Base-by-base conservation (phyloP, 2,888 invertebrate genomes). In the Ochlodes sylvanus region DNA sequence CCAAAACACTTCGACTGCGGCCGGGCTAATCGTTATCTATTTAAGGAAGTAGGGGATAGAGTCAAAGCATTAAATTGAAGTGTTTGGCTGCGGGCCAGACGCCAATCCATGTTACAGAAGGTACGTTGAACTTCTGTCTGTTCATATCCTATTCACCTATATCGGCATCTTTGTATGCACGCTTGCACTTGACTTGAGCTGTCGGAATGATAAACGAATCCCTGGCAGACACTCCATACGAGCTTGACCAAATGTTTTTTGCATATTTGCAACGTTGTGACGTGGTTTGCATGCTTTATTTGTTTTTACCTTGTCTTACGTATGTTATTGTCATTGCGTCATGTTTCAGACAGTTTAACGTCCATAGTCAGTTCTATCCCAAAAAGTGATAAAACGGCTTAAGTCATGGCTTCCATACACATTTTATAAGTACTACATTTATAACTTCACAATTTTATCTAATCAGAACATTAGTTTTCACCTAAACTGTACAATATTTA, bases 41-140 rank as follows among this genome's bases (percentile, higher is more conserved):
- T 87, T 89, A 89, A 87, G 90, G 89, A 89, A 89, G 85, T 88
- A 77, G 78, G 79, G 78, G 84, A 86, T 66, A 52, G 87, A 84
- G 80, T 84, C 80, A 75, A 81, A 77, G 81, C 82, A 86, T 87
- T 86, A 84, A 86, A 83, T 81, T 88, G 83, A 83, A 90, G 89
- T 88, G 87, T 85, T 90, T 90, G 90, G 91, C 87, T 71, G 75
- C 76, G 77, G 72, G 92, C 92, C 90, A 89, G 86, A 83, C 81
- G 79, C 80, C 84, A 86, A 89, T 38, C 38, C 85, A 87, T 84
- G 86, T 78, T 80, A 74, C 10, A 75, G 80, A 81, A 83, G 83
- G 88, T 83, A 80, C 89, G 79, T 87, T 90, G 89, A 91, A 89
- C 89, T 86, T 82, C 76, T 77, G 80, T 82, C 76, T 77, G 80